These are phyloP conservation scores for Nomada goodeniana DNA, from an alignment of 2,888 invertebrate species.

Conservation along the genomic window DNA sequence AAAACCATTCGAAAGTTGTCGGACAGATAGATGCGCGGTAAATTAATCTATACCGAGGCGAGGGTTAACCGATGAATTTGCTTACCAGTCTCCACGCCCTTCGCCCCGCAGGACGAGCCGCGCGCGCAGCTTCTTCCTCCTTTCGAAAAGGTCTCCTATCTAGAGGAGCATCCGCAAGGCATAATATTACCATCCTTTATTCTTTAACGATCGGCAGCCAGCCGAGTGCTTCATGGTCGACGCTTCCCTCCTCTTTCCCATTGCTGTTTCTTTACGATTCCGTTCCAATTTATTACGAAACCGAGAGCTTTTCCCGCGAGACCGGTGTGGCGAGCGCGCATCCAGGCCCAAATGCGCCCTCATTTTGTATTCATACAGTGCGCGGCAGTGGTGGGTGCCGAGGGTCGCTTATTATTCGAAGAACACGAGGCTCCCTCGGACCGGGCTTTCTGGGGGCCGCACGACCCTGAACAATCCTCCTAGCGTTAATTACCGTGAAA, in stretches of 20 bases:
- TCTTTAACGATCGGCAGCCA: conserved; percentile 76
- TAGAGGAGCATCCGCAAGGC: conserved; percentile 64
- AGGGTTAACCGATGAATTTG: conserved; percentile 55
- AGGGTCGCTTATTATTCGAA: conserved; percentile 65
- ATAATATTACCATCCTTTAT: conserved; percentile 81
- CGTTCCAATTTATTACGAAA: conserved; percentile 72
- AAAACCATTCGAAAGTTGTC: conserved; percentile 40
- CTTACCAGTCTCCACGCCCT: conserved; percentile 70
- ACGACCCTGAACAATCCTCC: conserved; percentile 26
- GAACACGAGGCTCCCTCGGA: conserved; percentile 49
- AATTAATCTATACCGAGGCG: conserved; percentile 64
- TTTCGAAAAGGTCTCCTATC: conserved; percentile 17
- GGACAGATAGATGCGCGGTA: conserved; percentile 49
- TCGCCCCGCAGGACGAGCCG: conserved; percentile 24
- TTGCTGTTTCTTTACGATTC: conserved; percentile 62
- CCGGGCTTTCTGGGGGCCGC: conserved; percentile 27
- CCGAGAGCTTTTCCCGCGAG: conserved; percentile 67
- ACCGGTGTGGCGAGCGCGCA: background rate
- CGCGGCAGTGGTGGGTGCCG: conserved; percentile 32
- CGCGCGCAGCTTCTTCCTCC: conserved; percentile 1
- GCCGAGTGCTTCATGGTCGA: conserved; percentile 58
- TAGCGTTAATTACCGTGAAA: conserved; percentile 69
- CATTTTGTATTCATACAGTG: conserved; percentile 71
- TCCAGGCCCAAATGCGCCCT: conserved; percentile 50
- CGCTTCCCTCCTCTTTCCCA: conserved; percentile 20